Evolutionary conservation across 2,113 vertebrate genomes (phyloP).

Genomic region (Siniperca knerii): DNA sequence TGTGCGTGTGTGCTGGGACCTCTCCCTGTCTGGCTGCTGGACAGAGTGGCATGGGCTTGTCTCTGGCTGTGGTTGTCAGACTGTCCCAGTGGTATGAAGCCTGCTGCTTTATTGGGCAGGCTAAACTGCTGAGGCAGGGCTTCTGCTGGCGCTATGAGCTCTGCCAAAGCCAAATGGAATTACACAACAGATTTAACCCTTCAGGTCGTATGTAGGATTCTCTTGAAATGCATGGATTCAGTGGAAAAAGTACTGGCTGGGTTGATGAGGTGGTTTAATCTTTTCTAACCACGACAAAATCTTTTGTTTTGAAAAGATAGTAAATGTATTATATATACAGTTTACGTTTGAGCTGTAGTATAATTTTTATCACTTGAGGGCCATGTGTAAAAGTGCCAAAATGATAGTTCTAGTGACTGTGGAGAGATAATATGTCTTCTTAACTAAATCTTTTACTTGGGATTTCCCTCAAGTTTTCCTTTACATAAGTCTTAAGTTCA

Average conservation of each 20-base stretch:
- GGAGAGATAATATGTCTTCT: slow-evolving; percentile 11
- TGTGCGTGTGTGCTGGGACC: slow-evolving; percentile 40
- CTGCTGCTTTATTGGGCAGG: slow-evolving; percentile 83
- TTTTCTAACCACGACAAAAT: slow-evolving; percentile 17
- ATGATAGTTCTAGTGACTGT: slow-evolving; percentile 4
- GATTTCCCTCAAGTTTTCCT: slow-evolving; percentile 47
- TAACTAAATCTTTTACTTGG: slow-evolving; percentile 16
- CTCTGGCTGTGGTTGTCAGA: slow-evolving; percentile 81
- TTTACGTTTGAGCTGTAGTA: background rate
- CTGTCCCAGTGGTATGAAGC: slow-evolving; percentile 80
- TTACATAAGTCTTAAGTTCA: slow-evolving; percentile 27
- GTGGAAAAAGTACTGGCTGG: slow-evolving; percentile 13
- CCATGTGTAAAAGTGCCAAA: slow-evolving; percentile 20
- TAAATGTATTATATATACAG: background rate
- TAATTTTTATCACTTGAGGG: background rate
- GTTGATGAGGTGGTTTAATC: background rate
- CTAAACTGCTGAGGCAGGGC: slow-evolving; percentile 80
- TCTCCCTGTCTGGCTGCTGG: slow-evolving; percentile 74
- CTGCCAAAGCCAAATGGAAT: slow-evolving; percentile 80
- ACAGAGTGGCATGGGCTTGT: slow-evolving; percentile 80
- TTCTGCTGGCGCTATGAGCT: slow-evolving; percentile 75
- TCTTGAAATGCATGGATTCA: slow-evolving; percentile 18
- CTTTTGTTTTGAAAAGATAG: slow-evolving; percentile 3
- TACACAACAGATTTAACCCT: slow-evolving; percentile 81
- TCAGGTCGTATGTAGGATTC: slow-evolving; percentile 36